Base-by-base conservation (phyloP, 2,888 invertebrate genomes). In the Drosophila gaucha region DNA sequence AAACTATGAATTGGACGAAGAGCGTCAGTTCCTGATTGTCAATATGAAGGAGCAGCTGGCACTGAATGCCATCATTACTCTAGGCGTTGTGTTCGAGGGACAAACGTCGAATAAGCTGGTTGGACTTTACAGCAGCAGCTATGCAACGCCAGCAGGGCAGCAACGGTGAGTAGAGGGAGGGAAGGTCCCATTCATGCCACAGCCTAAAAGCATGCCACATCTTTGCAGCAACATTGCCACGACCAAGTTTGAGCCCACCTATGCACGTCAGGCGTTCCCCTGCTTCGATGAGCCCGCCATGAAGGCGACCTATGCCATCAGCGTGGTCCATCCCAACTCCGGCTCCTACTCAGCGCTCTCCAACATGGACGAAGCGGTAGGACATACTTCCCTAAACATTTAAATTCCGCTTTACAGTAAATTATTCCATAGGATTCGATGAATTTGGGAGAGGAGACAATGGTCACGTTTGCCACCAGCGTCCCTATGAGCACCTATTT, bases 401-500 rank as follows among this genome's bases (percentile, higher is more conserved):
- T 2, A 1, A 0, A 12, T 16, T 18, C 12, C 12, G 26, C 0
- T 6, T 43, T 12, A 14, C 1, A 2, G 2, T 3, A n/a, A 9
- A 3, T 1, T 1, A 12, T 12, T 44, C 26, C 18, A 16, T 22
- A 41, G 80, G 59, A 68, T 0, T 46, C 82, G 0, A 59, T 22
- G n/a, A 65, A 77, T n/a, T 20, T 77, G 28, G 70, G 82, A 90
- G 77, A 93, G 18, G 90, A 93, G 31, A 94, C 94, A n/a, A 93
- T 94, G 41, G 95, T 96, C 0, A 92, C 92, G 9, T 99, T 98
- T 91, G 93, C 94, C 28, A 94, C 94, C 63, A 97, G 97, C 51
- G 96, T 97, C 0, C 95, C 95, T 0, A 98, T 99, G 98, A 97
- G 98, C 3, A 98, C 98, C 0, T 99, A 99, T 87, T 92, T 98